Percentiles rank a stretch among this genome's conserved stretches.
phyloP scores from a whole-genome alignment of 2,888 invertebrate genomes.

The Lithophane ornitopus region DNA sequence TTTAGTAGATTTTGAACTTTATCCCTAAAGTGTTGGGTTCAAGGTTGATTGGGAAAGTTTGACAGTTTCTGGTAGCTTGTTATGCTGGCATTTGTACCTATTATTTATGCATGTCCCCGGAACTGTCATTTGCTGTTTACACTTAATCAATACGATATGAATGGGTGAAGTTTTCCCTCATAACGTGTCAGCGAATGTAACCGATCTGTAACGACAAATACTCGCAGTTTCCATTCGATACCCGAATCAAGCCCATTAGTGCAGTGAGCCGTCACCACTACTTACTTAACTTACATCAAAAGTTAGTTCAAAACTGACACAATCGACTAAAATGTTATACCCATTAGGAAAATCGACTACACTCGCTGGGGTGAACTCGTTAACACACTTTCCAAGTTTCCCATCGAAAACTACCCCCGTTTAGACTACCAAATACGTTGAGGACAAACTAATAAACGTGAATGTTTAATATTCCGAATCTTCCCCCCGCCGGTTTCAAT shows the following conservation, averaged over 20 bases:
- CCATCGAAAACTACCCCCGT: constrained; percentile 86
- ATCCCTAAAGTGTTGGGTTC: too few relatives aligned
- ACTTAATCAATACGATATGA: constrained; percentile 11
- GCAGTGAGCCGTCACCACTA: constrained; percentile 68
- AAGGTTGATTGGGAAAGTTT: too few relatives aligned
- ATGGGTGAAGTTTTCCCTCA: constrained; percentile 5
- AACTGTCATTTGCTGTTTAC: background rate
- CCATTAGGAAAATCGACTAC: constrained; percentile 85
- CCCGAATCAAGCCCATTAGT: constrained; percentile 65
- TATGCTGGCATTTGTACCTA: too few relatives aligned
- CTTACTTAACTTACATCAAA: constrained; percentile 72
- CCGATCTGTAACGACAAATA: constrained; percentile 48
- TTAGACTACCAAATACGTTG: constrained; percentile 88
- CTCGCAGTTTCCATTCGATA: constrained; percentile 44
- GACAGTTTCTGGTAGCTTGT: too few relatives aligned
- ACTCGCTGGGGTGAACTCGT: constrained; percentile 80
- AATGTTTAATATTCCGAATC: constrained; percentile 90
- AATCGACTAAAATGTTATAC: constrained; percentile 81
- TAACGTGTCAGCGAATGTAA: constrained; percentile 21
- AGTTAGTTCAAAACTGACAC: constrained; percentile 74
- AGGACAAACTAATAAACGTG: constrained; percentile 90
- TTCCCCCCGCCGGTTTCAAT: constrained; percentile 84
- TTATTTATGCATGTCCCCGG: background rate
- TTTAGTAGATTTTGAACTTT: too few relatives aligned
- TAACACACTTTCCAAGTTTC: constrained; percentile 89